Evolutionary conservation across 1,140 invertebrate species (phyloP).

Genomic region (Drosophila hydei): DNA sequence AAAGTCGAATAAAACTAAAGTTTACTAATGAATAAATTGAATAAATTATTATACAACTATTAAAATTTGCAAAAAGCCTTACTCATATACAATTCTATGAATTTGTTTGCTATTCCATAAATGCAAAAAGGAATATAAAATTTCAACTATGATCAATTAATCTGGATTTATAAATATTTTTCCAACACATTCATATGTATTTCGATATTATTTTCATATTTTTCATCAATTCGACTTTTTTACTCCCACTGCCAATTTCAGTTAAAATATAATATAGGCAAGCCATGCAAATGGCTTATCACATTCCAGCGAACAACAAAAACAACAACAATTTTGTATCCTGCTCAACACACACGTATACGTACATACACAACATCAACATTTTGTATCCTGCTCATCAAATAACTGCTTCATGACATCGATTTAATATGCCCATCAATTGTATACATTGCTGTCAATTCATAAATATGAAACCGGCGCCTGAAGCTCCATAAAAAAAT

Average conservation of each 20-base stretch:
- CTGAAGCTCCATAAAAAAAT: slow-evolving; percentile 6
- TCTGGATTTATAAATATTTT: not conserved
- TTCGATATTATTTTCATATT: not conserved
- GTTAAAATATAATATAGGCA: slow-evolving; percentile 1
- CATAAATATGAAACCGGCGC: slow-evolving; percentile 39
- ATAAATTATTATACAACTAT: too few relatives aligned
- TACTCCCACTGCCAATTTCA: not conserved
- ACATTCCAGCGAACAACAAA: not conserved
- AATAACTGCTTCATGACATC: slow-evolving; percentile 27
- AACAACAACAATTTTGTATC: not conserved
- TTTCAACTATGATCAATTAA: too few relatives aligned
- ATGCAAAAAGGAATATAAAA: too few relatives aligned
- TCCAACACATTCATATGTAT: too few relatives aligned
- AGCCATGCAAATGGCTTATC: slow-evolving; percentile 12
- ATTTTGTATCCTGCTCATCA: slow-evolving; percentile 8
- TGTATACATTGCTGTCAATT: slow-evolving; percentile 21
- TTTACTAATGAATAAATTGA: too few relatives aligned
- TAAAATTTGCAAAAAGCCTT: too few relatives aligned
- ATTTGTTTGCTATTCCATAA: too few relatives aligned
- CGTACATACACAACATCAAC: slow-evolving; percentile 4
- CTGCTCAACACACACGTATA: too few relatives aligned
- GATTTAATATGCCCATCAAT: slow-evolving; percentile 49
- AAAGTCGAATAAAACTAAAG: too few relatives aligned
- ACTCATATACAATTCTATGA: too few relatives aligned
- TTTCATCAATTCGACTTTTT: too few relatives aligned